Conservation (phyloP, 2,113 vertebrate genomes). For the Muscicapa adusta region DNA sequence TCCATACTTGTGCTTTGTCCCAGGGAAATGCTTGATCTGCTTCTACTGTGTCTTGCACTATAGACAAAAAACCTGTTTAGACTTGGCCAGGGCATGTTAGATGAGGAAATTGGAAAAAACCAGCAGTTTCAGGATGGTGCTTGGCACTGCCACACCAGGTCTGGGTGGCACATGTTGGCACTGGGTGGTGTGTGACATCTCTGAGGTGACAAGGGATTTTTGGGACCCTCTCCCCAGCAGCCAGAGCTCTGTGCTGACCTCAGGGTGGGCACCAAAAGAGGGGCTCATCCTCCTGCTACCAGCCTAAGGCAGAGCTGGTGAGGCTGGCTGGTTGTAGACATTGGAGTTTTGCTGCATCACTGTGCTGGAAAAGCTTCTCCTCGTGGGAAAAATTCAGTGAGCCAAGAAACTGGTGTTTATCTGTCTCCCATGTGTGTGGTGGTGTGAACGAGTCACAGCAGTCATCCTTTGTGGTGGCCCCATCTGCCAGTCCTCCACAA, state of each 20-base stretch:
- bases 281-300: neutral
- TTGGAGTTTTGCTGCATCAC: neutral
- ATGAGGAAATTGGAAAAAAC: neutral
- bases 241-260: neutral
- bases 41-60: neutral
- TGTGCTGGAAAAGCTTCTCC: neutral
- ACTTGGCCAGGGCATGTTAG: neutral
- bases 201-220: accelerated
- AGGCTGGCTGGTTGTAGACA: neutral
- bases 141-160: neutral
- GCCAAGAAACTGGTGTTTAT: neutral
- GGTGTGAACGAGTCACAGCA: neutral
- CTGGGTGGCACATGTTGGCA: accelerated
- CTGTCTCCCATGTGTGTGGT: neutral
- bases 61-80: accelerated
- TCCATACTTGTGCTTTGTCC: neutral
- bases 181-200: neutral
- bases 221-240: too few relatives aligned
- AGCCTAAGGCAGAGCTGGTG: neutral
- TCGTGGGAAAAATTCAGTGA: neutral
- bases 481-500: neutral
- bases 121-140: neutral
- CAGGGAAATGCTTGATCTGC: neutral
- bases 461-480: neutral
- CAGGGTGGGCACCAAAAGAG: neutral